Conservation (phyloP, 1,140 invertebrate genomes). For the Caenorhabditis remanei region DNA sequence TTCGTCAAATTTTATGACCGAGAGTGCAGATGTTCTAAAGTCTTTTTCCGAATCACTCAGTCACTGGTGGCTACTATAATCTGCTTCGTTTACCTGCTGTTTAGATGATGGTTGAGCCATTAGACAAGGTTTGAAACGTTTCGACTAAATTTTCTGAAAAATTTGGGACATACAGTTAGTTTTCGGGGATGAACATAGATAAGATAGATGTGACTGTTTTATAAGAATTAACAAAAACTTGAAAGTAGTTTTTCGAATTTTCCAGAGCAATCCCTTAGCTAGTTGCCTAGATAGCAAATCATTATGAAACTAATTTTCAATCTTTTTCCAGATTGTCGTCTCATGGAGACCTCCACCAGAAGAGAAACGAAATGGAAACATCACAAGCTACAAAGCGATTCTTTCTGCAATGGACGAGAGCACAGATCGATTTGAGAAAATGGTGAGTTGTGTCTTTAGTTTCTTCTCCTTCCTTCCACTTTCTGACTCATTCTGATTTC, state of each 20-base stretch:
- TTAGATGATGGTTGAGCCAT: too few species aligned
- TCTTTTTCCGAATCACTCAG: slow-evolving; percentile 15
- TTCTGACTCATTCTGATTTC: slow-evolving; percentile 53
- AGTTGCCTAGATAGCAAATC: not conserved
- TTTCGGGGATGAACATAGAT: too few species aligned
- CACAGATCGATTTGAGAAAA: slow-evolving; percentile 61
- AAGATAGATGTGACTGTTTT: too few species aligned
- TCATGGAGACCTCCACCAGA: slow-evolving; percentile 90
- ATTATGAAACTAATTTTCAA: slow-evolving; percentile 54
- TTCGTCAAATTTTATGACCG: slow-evolving; percentile 51
- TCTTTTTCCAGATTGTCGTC: slow-evolving; percentile 83
- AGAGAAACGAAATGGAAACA: slow-evolving; percentile 91
- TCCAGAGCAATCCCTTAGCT: too few species aligned
- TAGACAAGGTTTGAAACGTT: too few species aligned
- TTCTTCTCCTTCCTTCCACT: not conserved
- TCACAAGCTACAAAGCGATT: slow-evolving; percentile 88
- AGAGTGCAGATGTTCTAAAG: slow-evolving; percentile 43
- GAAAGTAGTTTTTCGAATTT: too few species aligned
- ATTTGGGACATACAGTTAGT: too few species aligned
- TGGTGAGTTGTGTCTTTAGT: slow-evolving; percentile 61
- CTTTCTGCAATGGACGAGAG: slow-evolving; percentile 66
- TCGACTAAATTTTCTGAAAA: too few species aligned
- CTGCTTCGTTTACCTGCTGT: not conserved
- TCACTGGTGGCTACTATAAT: slow-evolving; percentile 12
- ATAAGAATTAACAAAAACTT: too few species aligned